Evolutionary conservation across 2,797 vertebrate genomes (phyloP).

Genomic region (Sebastes iracundus): DNA sequence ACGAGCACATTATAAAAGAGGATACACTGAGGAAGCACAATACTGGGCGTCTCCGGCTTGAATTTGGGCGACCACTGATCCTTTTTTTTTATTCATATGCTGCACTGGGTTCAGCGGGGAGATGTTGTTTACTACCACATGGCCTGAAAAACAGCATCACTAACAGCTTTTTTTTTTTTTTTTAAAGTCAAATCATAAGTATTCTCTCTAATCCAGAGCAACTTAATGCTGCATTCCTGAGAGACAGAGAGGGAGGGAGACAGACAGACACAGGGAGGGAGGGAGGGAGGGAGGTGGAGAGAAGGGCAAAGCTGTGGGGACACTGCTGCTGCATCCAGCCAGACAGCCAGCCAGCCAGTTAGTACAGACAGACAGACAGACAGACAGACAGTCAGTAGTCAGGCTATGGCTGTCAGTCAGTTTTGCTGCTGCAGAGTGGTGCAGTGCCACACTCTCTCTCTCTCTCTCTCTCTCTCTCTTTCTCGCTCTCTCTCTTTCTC

Average conservation of each 20-base stretch:
- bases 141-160: slow-evolving; percentile 32
- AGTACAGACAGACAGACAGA: background rate
- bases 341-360: slow-evolving; percentile 4
- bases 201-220: slow-evolving; percentile 47
- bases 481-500: slow-evolving; percentile 14
- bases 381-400: slow-evolving; percentile 29
- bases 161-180: slow-evolving; percentile 8
- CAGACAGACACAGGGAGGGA: background rate
- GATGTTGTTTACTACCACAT: slow-evolving; percentile 33
- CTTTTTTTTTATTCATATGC: background rate
- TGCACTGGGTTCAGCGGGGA: slow-evolving; percentile 26
- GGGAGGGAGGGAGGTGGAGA: background rate
- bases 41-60: background rate
- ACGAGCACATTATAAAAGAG: background rate
- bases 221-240: slow-evolving; percentile 61
- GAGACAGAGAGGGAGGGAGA: slow-evolving; percentile 12
- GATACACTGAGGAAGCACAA: background rate
- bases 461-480: slow-evolving; percentile 11
- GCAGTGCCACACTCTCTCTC: slow-evolving; percentile 61
- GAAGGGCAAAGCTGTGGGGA: slow-evolving; percentile 61
- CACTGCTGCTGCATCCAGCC: slow-evolving; percentile 48
- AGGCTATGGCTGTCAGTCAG: slow-evolving; percentile 58
- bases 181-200: slow-evolving; percentile 40
- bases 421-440: slow-evolving; percentile 67
- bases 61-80: background rate